These are phyloP conservation scores for Ptyas mucosa DNA, from an alignment of 2,113 vertebrate genomes.

Conservation along the genomic window DNA sequence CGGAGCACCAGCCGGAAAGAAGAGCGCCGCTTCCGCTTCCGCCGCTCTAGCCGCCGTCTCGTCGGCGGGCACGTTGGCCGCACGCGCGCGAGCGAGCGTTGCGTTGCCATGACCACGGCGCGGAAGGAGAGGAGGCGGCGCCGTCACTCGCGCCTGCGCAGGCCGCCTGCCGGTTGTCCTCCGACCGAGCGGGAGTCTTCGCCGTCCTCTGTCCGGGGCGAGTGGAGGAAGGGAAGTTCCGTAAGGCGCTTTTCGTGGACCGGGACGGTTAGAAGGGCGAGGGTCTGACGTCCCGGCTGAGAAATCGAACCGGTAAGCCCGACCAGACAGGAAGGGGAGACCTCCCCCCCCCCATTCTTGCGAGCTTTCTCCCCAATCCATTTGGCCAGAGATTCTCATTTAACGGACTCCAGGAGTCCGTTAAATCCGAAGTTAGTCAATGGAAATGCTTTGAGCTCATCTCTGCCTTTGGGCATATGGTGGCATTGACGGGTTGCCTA, in stretches of 20 bases:
- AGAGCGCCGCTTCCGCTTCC: neutral
- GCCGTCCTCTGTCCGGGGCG: neutral
- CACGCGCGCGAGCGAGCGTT: neutral
- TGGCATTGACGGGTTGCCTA: neutral
- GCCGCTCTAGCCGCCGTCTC: neutral
- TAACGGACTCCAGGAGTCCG: neutral
- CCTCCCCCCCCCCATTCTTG: neutral
- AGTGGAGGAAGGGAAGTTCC: neutral
- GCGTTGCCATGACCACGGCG: neutral
- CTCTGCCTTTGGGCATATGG: neutral
- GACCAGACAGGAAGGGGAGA: neutral
- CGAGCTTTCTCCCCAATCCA: neutral
- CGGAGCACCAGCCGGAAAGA: rapidly evolving
- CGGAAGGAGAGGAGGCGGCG: neutral
- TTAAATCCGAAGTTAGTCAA: neutral
- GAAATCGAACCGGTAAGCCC: neutral
- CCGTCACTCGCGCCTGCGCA: neutral
- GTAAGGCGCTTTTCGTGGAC: neutral
- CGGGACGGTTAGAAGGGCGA: neutral
- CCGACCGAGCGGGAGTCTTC: neutral
- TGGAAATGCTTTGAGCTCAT: neutral
- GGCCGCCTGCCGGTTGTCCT: rapidly evolving
- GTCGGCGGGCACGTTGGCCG: neutral
- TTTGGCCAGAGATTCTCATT: neutral
- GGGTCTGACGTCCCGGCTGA: neutral